A percentile compares a stretch with the other conserved stretches of the same genome.
Conservation (phyloP, 2,888 invertebrate genomes). For the Chaetogeoica ovagalla region DNA sequence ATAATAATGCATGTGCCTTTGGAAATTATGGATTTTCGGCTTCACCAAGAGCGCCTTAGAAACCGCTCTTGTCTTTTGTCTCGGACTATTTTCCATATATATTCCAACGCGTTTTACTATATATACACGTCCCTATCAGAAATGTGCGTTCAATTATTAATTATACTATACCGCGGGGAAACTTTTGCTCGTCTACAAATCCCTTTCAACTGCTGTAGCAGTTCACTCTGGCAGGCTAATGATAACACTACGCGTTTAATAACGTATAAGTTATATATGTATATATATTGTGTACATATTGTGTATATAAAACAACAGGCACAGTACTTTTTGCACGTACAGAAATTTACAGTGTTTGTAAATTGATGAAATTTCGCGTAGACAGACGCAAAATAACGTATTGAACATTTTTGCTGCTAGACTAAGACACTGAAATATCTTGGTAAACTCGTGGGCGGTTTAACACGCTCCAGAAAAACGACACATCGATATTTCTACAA, state of each 20-base stretch:
- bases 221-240: background rate
- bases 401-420: too few relatives aligned
- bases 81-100: slow-evolving; percentile 14
- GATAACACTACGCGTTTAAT: background rate
- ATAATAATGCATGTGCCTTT: background rate
- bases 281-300: too few relatives aligned
- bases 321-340: background rate
- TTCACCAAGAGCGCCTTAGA: background rate
- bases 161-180: slow-evolving; percentile 21
- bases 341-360: background rate
- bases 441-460: too few relatives aligned
- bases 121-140: slow-evolving; percentile 12
- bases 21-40: slow-evolving; percentile 23
- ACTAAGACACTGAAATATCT: too few relatives aligned
- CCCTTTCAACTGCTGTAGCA: slow-evolving; percentile 10
- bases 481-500: too few relatives aligned
- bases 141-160: slow-evolving; percentile 44
- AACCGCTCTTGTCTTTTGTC: slow-evolving; percentile 29
- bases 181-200: slow-evolving; percentile 22
- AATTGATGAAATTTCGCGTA: too few relatives aligned
- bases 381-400: too few relatives aligned
- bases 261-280: background rate
- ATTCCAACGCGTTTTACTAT: background rate
- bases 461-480: too few relatives aligned
- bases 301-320: background rate